Base-by-base conservation (phyloP, 2,888 invertebrate genomes). In the Bellardia pandia region DNA sequence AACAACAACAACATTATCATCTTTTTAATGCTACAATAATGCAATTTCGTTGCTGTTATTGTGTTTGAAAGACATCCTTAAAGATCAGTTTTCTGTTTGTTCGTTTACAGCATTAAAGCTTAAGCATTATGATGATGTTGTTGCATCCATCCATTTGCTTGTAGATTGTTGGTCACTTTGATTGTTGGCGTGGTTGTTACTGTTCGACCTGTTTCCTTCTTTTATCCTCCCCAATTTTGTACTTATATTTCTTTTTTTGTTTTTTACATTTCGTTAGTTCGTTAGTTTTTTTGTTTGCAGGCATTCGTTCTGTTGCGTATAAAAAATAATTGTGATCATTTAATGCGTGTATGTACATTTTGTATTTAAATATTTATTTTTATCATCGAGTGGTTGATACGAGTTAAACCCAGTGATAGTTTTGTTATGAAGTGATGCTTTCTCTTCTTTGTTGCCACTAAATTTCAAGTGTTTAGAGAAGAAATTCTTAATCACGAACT, bases 301-400 rank as follows among this genome's bases (percentile, higher is more conserved):
- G 23, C 23, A 23, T 23, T 23, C 23, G 48, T 85, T 71, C 33
- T 45, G 51, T 48, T 68, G 71, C 62, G 74, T 75, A 83, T 79
- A 69, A 75, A 76, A 86, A 77, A 80, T 86, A 84, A 80, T 86
- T 86, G 86, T 80, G 76, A 80, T 76, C 86, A 62, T 80, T 86
- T 86, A 72, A 80, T 80, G 68, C 58, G 45, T 76, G 85, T 69
- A 75, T 76, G 85, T 69, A 69, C 42, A 88, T 88, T 90, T 64
- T 71, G 79, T 72, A 80, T 85, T 85, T 69, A 80, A 85, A 85
- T 85, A 79, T 79, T 85, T 85, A 69, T 68, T 74, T 85, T 62
- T 79, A 79, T 68, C 75, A 30, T 45, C 60, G 11, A 71, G n/a
- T 23, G n/a, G 71, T 77, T 77, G 37, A 45, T 56, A 30, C 37